A percentile compares a stretch with the other conserved stretches of the same genome.
Evolutionary conservation across 2,113 vertebrate species (phyloP).

Genomic region (Sterrhoptilus dennistouni): DNA sequence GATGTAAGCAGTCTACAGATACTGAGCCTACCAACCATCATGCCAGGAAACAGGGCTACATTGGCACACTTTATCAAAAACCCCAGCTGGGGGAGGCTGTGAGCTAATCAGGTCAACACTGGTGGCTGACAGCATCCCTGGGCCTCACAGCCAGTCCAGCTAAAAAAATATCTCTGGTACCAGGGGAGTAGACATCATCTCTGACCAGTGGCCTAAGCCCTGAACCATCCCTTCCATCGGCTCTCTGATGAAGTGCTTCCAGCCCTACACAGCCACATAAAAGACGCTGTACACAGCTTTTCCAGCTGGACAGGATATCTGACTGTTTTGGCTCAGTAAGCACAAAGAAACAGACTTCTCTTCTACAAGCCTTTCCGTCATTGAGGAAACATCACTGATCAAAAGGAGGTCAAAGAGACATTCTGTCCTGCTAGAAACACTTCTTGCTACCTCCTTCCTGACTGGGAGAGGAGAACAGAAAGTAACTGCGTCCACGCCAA

Average conservation of each 20-base stretch:
- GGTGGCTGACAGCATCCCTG: background rate
- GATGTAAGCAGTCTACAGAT: background rate
- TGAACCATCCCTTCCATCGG: background rate
- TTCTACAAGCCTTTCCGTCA: background rate
- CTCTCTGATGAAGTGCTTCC: background rate
- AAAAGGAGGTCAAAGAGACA: background rate
- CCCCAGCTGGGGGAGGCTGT: background rate
- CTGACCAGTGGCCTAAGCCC: fast-evolving
- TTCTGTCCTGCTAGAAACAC: background rate
- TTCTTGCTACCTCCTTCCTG: background rate
- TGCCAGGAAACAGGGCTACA: background rate
- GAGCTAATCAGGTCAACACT: background rate
- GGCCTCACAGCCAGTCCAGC: background rate
- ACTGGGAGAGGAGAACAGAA: background rate
- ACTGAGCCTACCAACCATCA: background rate
- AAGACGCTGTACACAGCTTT: background rate
- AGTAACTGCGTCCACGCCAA: background rate
- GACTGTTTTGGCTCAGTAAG: background rate
- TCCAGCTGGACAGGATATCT: background rate
- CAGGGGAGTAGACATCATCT: background rate
- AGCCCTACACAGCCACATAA: background rate
- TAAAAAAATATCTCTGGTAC: background rate
- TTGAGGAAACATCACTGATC: background rate
- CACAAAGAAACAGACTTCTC: background rate
- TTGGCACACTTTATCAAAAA: background rate